Percentiles rank a stretch among this genome's conserved stretches.
Conservation (phyloP, 2,888 invertebrate species). For the Watsonalla binaria region DNA sequence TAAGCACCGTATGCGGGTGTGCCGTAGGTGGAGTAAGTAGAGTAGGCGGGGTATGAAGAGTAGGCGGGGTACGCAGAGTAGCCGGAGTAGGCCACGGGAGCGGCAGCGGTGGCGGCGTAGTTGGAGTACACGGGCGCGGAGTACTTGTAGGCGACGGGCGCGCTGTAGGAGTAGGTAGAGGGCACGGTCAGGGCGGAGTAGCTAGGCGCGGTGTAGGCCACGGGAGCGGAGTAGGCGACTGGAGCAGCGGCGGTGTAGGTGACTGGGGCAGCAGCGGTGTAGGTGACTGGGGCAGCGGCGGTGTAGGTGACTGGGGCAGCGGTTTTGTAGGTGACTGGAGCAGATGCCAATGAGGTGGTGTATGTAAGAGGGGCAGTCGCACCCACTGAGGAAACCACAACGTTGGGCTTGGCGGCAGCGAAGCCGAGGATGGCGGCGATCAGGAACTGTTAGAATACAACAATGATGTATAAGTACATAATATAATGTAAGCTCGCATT, state of each 20-base stretch:
- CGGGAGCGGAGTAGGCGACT: slow-evolving; percentile 7
- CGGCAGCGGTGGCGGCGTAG: slow-evolving; percentile 3
- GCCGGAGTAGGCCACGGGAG: slow-evolving; percentile 5
- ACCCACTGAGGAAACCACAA: slow-evolving; percentile 1
- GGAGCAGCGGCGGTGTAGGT: slow-evolving; percentile 8
- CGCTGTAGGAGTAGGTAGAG: slow-evolving; percentile 8
- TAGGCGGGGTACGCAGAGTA: not conserved
- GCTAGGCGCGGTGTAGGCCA: slow-evolving; percentile 10
- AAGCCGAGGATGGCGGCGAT: slow-evolving; percentile 16
- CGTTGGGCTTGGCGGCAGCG: slow-evolving; percentile 18
- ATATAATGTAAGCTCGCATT: no score
- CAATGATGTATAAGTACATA: not conserved
- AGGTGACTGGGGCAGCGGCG: slow-evolving; percentile 4
- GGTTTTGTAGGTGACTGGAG: not conserved
- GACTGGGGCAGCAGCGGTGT: slow-evolving; percentile 4
- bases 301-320: slow-evolving; percentile 5
- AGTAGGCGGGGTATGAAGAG: slow-evolving; percentile 4
- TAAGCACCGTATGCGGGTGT: slow-evolving; percentile 3
- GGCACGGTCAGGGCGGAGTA: slow-evolving; percentile 6
- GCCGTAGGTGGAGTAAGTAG: not conserved
- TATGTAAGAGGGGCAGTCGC: slow-evolving; percentile 7
- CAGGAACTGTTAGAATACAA: not conserved
- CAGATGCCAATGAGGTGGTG: slow-evolving; percentile 1
- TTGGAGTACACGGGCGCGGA: slow-evolving; percentile 2
- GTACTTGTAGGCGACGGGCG: slow-evolving; percentile 5